A percentile compares a stretch with the other conserved stretches of the same genome.
These are phyloP conservation scores for Pangasius larnaudii DNA, from an alignment of 2,797 vertebrate genomes.

Conservation along the genomic window DNA sequence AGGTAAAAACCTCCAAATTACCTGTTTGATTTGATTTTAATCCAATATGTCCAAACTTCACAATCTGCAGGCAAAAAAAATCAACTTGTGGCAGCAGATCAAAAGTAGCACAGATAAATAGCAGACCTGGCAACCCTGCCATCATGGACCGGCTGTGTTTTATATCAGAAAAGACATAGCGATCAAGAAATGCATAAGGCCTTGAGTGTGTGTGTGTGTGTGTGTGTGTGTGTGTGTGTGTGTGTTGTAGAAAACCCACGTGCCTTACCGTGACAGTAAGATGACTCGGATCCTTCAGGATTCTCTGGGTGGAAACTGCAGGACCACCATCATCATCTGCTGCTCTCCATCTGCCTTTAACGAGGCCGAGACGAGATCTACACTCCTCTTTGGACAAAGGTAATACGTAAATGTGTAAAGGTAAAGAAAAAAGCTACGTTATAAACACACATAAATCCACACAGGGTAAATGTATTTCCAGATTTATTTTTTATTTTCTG, in stretches of 20 bases:
- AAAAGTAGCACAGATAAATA: background rate
- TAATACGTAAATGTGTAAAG: conserved; percentile 50
- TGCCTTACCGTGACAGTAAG: conserved; percentile 91
- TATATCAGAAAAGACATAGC: background rate
- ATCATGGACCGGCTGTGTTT: background rate
- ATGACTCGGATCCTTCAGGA: conserved; percentile 96
- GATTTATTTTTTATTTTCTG: background rate
- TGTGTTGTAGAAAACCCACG: conserved; percentile 84
- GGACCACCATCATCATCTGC: conserved; percentile 94
- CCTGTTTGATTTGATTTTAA: background rate
- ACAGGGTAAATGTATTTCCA: background rate
- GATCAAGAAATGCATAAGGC: too few relatives aligned
- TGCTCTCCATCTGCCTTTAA: conserved; percentile 93
- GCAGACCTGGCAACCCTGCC: background rate
- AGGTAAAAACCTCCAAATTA: background rate
- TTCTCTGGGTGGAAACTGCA: conserved; percentile 92
- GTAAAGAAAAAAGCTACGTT: background rate
- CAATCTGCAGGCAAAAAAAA: background rate
- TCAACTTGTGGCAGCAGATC: too few relatives aligned
- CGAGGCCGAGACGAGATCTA: conserved; percentile 91
- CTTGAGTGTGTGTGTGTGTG: background rate
- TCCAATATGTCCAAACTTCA: background rate
- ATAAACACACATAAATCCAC: background rate
- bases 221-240: background rate
- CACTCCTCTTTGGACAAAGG: conserved; percentile 93